phyloP scores from a whole-genome alignment of 2,888 invertebrate species.

The Parapristionchus giblindavisi region DNA sequence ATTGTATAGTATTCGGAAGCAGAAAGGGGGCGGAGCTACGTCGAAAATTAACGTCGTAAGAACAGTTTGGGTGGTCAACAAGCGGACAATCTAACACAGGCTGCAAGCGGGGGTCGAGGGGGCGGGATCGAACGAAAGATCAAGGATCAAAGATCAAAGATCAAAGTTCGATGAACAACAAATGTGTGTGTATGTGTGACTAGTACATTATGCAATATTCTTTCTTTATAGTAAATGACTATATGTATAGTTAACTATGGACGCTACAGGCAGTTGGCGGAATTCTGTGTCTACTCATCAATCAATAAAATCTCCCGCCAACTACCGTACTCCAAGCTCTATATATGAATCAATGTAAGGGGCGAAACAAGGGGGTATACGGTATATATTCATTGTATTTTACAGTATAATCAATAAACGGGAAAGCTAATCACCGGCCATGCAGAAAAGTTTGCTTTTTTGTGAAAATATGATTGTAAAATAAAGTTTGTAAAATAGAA shows the following conservation, averaged over 20 bases:
- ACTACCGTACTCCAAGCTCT: too few relatives aligned
- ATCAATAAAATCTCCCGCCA: too few relatives aligned
- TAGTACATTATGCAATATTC: background rate
- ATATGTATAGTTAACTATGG: too few relatives aligned
- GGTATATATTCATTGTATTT: conserved; percentile 33
- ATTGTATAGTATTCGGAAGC: too few relatives aligned
- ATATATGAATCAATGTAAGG: background rate
- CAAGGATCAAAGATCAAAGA: background rate
- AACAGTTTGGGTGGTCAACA: too few relatives aligned
- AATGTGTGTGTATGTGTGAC: background rate
- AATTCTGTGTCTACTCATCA: too few relatives aligned
- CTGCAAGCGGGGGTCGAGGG: conserved; percentile 1
- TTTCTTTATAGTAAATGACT: too few relatives aligned
- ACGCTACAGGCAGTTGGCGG: too few relatives aligned
- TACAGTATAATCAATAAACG: background rate
- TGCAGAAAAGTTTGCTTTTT: too few relatives aligned
- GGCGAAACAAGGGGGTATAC: background rate
- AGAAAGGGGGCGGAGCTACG: too few relatives aligned
- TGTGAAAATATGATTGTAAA: conserved; percentile 23
- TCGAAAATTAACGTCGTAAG: too few relatives aligned
- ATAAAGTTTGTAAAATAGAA: too few relatives aligned
- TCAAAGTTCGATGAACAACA: background rate
- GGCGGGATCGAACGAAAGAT: background rate
- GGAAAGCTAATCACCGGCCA: conserved; percentile 28
- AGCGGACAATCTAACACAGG: conserved; percentile 36